phyloP scores from a whole-genome alignment of 2,888 invertebrate genomes.

The Mythimna pallens region DNA sequence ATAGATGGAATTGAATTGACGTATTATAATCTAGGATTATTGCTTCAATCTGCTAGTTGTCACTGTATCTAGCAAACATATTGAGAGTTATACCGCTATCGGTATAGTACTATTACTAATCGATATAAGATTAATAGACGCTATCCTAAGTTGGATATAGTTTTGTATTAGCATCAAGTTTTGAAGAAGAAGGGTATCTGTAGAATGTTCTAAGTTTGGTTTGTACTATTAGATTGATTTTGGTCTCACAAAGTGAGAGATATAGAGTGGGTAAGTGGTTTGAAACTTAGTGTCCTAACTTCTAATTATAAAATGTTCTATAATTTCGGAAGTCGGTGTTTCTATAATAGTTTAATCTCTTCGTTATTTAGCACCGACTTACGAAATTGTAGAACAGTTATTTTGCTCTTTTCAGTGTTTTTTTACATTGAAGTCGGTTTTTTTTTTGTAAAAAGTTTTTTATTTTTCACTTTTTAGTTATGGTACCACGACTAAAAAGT shows the following conservation, averaged over 20 bases:
- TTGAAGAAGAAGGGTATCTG: conserved; percentile 16
- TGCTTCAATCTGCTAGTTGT: background rate
- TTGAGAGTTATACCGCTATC: background rate
- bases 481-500: no score
- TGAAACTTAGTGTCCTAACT: background rate
- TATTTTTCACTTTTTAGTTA: no score
- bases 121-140: background rate
- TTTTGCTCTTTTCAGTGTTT: no score
- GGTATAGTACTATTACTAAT: background rate
- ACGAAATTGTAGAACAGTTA: no score
- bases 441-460: no score
- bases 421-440: no score
- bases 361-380: no score
- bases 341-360: no score
- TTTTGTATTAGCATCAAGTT: background rate
- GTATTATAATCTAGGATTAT: conserved; percentile 21
- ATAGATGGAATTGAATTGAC: conserved; percentile 13
- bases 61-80: conserved; percentile 7
- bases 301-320: no score
- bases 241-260: background rate
- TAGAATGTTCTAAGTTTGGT: conserved; percentile 19
- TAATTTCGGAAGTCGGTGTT: no score
- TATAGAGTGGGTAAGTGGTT: background rate
- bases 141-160: background rate
- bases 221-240: conserved; percentile 24